Base-by-base conservation (phyloP, 2,797 vertebrate genomes). In the Hapalemur alaotrensis region DNA sequence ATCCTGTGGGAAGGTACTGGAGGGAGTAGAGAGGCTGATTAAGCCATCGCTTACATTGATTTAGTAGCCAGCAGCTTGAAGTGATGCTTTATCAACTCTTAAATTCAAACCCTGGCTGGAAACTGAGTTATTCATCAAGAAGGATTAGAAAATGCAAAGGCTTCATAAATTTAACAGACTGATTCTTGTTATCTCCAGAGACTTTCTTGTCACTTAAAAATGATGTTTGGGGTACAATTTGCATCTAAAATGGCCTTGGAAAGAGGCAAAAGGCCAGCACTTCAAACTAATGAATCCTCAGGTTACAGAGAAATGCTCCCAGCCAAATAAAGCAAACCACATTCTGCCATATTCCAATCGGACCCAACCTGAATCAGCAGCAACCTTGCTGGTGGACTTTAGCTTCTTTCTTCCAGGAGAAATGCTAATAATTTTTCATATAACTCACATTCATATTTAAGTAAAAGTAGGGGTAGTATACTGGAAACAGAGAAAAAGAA, bases 171-270 rank as follows among this genome's bases (percentile, higher is more conserved):
- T 98, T 98, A 98, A 97, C 97, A 98, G 98, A 97, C 98, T 92
- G 69, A 98, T 96, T 98, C 97, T 14, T 97, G 96, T 98, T 99
- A 98, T 99, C 98, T 98, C 97, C 97, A 97, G 97, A 98, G 98
- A 98, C 98, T 99, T 98, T 98, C 98, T 97, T 98, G 98, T 98
- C 98, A 98, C 97, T 98, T 97, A 97, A 98, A 97, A 96, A 97
- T 98, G 98, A 84, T 98, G 98, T 98, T 96, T 98, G 98, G 95
- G 98, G 98, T 98, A 98, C 98, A 98, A 98, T 98, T 96, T 98
- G 97, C 97, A 88, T 98, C 98, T 97, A 50, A 94, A 98, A 98
- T 97, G 97, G 98, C 98, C 98, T 98, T 98, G 98, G 97, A 98
- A 97, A 98, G 98, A 98, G 98, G 98, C 98, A 98, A 98, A 97